Base-by-base conservation (phyloP, 2,888 invertebrate genomes). In the Hymenopus coronatus region DNA sequence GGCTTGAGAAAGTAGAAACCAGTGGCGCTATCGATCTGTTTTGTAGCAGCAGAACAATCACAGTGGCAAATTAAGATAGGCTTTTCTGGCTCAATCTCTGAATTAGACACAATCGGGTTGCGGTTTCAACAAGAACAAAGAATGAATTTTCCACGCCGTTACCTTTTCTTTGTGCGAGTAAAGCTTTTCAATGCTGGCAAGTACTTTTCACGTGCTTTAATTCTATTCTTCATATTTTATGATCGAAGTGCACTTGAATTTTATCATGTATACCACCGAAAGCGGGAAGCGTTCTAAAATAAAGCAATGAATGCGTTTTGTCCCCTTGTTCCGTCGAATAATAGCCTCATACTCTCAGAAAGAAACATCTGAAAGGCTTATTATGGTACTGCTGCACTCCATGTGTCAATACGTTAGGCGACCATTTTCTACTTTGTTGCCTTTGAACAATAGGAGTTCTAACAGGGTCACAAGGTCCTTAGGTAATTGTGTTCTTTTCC, bases 361-460 rank as follows among this genome's bases (percentile, higher is more conserved):
- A 87, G 87, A 87, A 87, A 87, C 87, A 87, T 87, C 82, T 87
- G 87, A 87, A 87, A 82, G 54, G 82, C 87, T 87, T 82, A 87
- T 87, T 87, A 87, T 87, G 33, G 82, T 46, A 46, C 28, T 28
- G 84, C 28, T 82, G 85, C 88, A 81, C 88, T 88, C 88, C 7
- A 40, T 70, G 88, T 84, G 88, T 85, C 88, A 84, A 88, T 88
- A 88, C 88, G 70, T 82, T 85, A 85, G 9, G n/a, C 85, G 46
- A 30, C 88, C 89, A 90, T 90, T 90, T 90, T 90, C 85, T 88
- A 88, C 90, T 89, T 90, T 90, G 90, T 90, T 90, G 89, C 90
- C 90, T 89, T 89, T 85, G 89, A 83, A 90, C 89, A 90, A 90
- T 89, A 86, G 14, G 83, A 70, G 28, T 7, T 70, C 87, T 87